Evolutionary conservation across 2,888 invertebrate species (phyloP), one percentile per base, ranked within the genome.

Genomic region (Germaria angustata): DNA sequence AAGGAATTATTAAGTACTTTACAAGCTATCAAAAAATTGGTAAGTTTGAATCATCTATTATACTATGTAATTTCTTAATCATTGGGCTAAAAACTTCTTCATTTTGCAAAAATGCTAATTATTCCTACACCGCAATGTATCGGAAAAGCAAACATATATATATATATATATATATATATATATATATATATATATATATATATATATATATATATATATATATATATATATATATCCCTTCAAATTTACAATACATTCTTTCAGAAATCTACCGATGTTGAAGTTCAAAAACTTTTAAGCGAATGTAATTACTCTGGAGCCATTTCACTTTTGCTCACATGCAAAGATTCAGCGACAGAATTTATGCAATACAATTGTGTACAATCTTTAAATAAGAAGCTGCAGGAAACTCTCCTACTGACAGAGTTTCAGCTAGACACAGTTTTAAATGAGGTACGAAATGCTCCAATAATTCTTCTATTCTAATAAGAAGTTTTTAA

Each of bases 361-460:
- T 97, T 97, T 88, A 95, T 95, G 87, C 96, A 98, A 88, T 99
- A 96, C 87, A 94, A 94, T n/a, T 98, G 98, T 87, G 97, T 99
- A 49, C 95, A 96, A 51, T 97, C 97, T 80, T 91, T 99, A 39
- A 95, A 95, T 13, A 94, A 95, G 13, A 95, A 98, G 88, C 92
- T 99, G 0, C 97, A 98, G 89, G 98, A 98, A 89, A 98, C 97
- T 0, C 91, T 98, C 71, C 95, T 96, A 81, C 94, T 97, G 92
- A 96, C 97, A 0, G 98, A 99, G 88, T 96, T 97, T 85, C 96
- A 97, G 86, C 89, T 99, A 49, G 98, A 99, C 88, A 94, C 94
- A 0, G 97, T 97, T 1, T 92, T 99, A 11, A 94, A 97, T 0
- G 95, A 95, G 87, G 94, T 96, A 85, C 93, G 24, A n/a, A 7